Evolutionary conservation across 2,888 invertebrate genomes (phyloP), one percentile per base, ranked within the genome.

Genomic region (Netelia virgata): DNA sequence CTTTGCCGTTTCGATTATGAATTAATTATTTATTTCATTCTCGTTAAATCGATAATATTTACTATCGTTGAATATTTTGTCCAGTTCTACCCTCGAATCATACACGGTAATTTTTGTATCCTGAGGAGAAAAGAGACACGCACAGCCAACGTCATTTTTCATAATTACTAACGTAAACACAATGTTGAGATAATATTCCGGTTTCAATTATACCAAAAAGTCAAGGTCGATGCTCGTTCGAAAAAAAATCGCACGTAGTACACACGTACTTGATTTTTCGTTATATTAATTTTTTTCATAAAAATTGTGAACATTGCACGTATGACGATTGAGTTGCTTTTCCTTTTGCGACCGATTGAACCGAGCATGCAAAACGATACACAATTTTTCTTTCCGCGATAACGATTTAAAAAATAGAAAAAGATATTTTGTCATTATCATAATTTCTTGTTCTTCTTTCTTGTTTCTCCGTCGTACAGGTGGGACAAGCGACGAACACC

Each of bases 401-500:
- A 47, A 47, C 5, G 14, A 59, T 74, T 41, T 36, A 50, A 53
- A 23, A 53, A 50, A 53, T 36, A 50, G 61, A 23, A 53, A 50
- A 64, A 28, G 47, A 64, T 75, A 11, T 1, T 23, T 36, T 14
- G 3, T 20, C n/a, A 47, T 10, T 50, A 18, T 16, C n/a, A 47
- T 14, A 63, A 59, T 18, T 59, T 55, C n/a, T 69, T 18, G 47
- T 11, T 20, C 47, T 50, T 14, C 47, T 77, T 77, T 28, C 43
- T 80, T 36, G 59, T 82, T 77, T 47, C 76, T 64, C 28, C 66
- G 47, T 77, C 55, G 14, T 28, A 14, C 86, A 91, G 92, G 88
- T 91, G 77, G 90, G 90, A 69, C 87, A 90, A 84, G 91, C 93
- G 72, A 93, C 94, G 88, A 94, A 92, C 89, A 90, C 88, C 94